Conservation (phyloP, 2,113 vertebrate genomes). For the Sorex fumeus region DNA sequence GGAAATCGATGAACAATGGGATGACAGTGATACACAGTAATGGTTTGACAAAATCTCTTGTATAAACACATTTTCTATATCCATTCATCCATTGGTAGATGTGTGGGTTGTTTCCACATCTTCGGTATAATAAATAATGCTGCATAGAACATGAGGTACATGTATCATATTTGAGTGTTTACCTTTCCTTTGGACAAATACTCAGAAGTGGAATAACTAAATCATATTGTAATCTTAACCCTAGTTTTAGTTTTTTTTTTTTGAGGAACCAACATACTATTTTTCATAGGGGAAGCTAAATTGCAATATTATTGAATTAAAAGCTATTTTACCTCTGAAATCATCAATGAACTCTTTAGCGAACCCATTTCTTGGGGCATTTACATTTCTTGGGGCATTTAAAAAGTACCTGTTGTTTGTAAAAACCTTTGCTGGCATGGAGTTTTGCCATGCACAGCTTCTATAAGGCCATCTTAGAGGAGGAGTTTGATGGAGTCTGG, state of each 20-base stretch:
- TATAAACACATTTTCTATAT: too few relatives aligned
- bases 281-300: neutral
- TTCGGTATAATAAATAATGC: neutral
- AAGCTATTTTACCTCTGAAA: constrained; percentile 54
- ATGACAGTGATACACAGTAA: too few relatives aligned
- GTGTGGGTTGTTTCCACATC: neutral
- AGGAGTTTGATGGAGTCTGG: neutral
- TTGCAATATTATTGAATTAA: constrained; percentile 34
- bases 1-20: too few relatives aligned
- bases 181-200: neutral
- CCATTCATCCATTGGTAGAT: too few relatives aligned
- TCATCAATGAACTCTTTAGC: neutral
- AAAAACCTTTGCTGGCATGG: neutral
- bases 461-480: neutral
- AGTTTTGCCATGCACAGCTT: neutral
- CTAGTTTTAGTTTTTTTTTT: neutral
- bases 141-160: neutral
- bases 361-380: constrained; percentile 21
- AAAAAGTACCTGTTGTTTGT: neutral
- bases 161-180: neutral
- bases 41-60: too few relatives aligned
- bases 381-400: constrained; percentile 44
- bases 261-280: neutral
- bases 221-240: too few relatives aligned
- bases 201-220: too few relatives aligned